Evolutionary conservation across 2,113 vertebrate genomes (phyloP), one percentile per base, ranked within the genome.

Genomic region (Brachypodius melanocephalos): DNA sequence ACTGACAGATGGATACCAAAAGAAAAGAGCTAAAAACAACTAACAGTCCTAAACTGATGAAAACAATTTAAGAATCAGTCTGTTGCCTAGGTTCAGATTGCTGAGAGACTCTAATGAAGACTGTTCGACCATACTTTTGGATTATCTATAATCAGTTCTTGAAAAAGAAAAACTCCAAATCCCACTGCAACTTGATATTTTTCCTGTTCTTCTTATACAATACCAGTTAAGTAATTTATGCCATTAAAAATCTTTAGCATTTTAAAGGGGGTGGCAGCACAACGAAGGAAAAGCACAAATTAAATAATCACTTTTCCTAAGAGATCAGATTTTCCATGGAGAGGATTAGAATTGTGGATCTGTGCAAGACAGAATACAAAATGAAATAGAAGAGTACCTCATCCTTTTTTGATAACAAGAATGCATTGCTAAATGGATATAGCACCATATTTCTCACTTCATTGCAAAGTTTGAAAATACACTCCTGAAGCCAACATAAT

Each of bases 1-100:
- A 55, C 46, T 88, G 81, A 94, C 94, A 96, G 93, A 95, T 93
- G 91, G 94, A 79, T 76, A 51, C 54, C 59, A 43, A 76, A 95
- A 78, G 87, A 81, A 92, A 91, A 79, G 81, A 82, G 42, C 71
- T 92, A 93, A 94, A 95, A 95, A 76, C 66, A 67, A 79, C 78
- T 73, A 88, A 85, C 55, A 68, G 73, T 73, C 74, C 66, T 81
- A 81, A 75, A 92, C 49, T 18, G 87, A 88, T 92, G 87, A 93
- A 91, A 94, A 94, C 88, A 58, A 66, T 73, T 58, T 58, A 62
- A 93, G 42, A 92, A 85, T 49, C 74, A 84, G 94, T 61, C 87
- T 95, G 94, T 66, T 96, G 66, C 62, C 19, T 38, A 57, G 67
- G 29, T 89, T 93, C 63, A 65, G 58, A 40, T 43, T 85, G 58